Base-by-base conservation (phyloP, 30 jellyfish, hydroid and myxozoan species). In the Catostylus mosaicus region DNA sequence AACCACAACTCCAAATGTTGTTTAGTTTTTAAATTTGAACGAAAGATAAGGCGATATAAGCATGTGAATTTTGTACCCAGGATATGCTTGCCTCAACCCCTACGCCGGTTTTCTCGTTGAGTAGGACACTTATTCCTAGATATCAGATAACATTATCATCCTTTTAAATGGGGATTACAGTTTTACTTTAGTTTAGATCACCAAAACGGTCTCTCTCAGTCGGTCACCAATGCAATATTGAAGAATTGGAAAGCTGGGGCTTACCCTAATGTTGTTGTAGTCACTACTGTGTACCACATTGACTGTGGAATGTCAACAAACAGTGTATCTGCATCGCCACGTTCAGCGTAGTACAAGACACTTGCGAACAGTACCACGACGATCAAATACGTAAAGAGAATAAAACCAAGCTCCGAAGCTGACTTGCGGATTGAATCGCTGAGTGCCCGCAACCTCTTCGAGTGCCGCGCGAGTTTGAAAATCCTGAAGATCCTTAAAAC, bases 241-340 rank as follows among this genome's bases (percentile, higher is more conserved):
- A 50, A 50, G 63, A 23, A 18, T 10, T 50, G 8, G 71, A 3
- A 27, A 59, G 56, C 8, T 52, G 30, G 30, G 2, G 19, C 97
- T 73, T 83, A 93, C 98, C 98, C 98, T 14, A 93, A 68, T 43
- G 98, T 93, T n/a, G 98, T 93, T 0, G 98, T 93, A 3, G 98
- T 93, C 10, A 93, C 98, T 19, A 93, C 98, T 0, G 98, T 93
- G 83, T 87, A 93, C 98, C 98, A 93, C 91, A 93, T 93, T 23
- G 98, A 83, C 50, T 93, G 97, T 0, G 98, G 98, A 22, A 93
- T 93, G 67, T 93, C 96, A n/a, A 20, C 89, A 65, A 93, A 87
- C 20, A n/a, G 66, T 1, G 96, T 80, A 5, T 73, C 62, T 20
- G 51, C 74, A 38, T 52, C n/a, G 31, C 78, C 83, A 34, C 97